Percentiles rank a stretch among this genome's conserved stretches.
phyloP scores from a whole-genome alignment of 2,113 vertebrate genomes.

The Leucoraja erinaceus region DNA sequence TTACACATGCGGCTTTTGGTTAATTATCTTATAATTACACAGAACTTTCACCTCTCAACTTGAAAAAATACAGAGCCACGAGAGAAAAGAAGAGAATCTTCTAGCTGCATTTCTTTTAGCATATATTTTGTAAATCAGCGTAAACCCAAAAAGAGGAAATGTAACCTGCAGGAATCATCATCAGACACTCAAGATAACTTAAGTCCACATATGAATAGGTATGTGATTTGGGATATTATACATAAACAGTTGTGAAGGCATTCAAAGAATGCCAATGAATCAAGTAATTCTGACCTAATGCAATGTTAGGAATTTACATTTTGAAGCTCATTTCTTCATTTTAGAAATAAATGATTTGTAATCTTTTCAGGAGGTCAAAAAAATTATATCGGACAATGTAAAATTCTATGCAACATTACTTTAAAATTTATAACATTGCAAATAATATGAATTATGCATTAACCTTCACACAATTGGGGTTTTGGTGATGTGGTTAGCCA shows the following conservation, averaged over 20 bases:
- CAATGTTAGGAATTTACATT: neutral
- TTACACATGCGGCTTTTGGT: constrained; percentile 29
- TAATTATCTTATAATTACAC: constrained; percentile 32
- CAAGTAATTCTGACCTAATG: neutral
- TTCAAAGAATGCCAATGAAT: neutral
- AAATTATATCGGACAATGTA: neutral
- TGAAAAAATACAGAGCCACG: neutral
- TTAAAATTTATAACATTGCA: constrained; percentile 23
- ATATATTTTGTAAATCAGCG: neutral
- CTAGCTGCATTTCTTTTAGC: neutral
- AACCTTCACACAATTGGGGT: neutral
- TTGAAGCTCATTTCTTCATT: neutral
- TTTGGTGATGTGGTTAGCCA: constrained; percentile 18
- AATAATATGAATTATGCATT: constrained; percentile 32
- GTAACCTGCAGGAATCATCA: neutral
- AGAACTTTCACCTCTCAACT: constrained; percentile 27
- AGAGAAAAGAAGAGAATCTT: neutral
- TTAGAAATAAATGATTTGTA: neutral
- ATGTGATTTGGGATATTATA: neutral
- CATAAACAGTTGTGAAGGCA: neutral
- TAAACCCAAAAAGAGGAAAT: neutral
- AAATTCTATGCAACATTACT: neutral
- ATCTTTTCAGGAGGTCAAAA: neutral
- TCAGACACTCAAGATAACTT: neutral
- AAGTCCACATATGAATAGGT: neutral